Evolutionary conservation across 1,140 invertebrate species (phyloP).

Genomic region (Zaprionus lachaisei): DNA sequence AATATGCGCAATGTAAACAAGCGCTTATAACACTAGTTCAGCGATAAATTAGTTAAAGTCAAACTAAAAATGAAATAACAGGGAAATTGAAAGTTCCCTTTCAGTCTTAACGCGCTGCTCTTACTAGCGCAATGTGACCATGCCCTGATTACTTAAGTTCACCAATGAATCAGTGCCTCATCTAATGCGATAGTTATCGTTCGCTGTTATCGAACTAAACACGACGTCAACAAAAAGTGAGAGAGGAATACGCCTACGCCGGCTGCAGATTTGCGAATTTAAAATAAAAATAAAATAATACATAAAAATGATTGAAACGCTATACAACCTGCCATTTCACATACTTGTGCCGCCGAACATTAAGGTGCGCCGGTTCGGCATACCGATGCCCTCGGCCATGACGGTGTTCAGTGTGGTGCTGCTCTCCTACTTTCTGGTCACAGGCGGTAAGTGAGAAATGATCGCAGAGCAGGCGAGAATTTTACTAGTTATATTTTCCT

Average conservation of each 20-base stretch:
- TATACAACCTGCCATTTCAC: constrained; percentile 92
- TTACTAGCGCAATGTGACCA: constrained; percentile 11
- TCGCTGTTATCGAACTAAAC: background rate
- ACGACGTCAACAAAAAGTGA: constrained; percentile 47
- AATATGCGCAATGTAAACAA: too few relatives aligned
- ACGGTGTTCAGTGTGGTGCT: constrained; percentile 95
- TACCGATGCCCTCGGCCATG: constrained; percentile 96
- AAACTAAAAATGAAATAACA: too few relatives aligned
- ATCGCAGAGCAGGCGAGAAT: background rate
- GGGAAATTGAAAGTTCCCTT: too few relatives aligned
- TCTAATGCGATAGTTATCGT: background rate
- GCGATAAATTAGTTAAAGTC: too few relatives aligned
- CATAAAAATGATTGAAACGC: constrained; percentile 88
- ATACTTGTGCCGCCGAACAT: constrained; percentile 96
- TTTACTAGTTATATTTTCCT: background rate
- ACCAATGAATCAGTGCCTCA: background rate
- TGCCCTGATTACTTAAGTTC: background rate
- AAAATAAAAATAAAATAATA: background rate
- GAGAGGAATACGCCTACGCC: constrained; percentile 55
- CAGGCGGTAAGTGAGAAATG: constrained; percentile 91
- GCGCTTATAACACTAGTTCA: too few relatives aligned
- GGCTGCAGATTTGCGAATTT: constrained; percentile 20
- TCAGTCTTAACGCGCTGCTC: too few relatives aligned
- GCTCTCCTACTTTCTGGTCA: constrained; percentile 98
- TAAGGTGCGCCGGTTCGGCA: constrained; percentile 91